Conservation (phyloP, 2,888 invertebrate genomes). For the Azorinus chamasolen region DNA sequence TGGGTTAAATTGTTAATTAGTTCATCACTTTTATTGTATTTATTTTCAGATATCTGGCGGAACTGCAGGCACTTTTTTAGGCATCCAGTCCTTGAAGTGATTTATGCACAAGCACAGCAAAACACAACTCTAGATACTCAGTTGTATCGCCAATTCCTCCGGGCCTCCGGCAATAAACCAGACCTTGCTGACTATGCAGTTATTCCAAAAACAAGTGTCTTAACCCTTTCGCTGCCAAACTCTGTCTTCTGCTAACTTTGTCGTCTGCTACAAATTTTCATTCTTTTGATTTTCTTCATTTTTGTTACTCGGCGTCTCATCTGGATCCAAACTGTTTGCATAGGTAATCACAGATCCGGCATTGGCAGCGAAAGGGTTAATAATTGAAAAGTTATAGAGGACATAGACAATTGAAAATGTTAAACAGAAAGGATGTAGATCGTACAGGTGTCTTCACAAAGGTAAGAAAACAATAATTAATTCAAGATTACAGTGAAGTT, state of each 20-base stretch:
- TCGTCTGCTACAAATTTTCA: too few relatives aligned
- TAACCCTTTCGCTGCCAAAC: constrained; percentile 86
- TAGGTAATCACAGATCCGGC: too few relatives aligned
- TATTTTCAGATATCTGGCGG: too few relatives aligned
- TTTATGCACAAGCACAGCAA: constrained; percentile 84
- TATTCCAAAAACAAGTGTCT: constrained; percentile 82
- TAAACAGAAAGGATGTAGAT: constrained; percentile 79
- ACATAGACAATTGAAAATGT: constrained; percentile 83
- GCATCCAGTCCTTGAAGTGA: too few relatives aligned
- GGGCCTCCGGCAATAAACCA: constrained; percentile 82
- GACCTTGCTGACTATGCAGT: constrained; percentile 81
- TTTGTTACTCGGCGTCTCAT: too few relatives aligned
- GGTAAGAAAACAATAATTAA: constrained; percentile 28
- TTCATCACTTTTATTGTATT: too few relatives aligned
- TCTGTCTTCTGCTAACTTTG: too few relatives aligned
- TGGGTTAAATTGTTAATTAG: too few relatives aligned
- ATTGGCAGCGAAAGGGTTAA: constrained; percentile 82
- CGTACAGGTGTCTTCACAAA: constrained; percentile 77
- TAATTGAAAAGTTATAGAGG: constrained; percentile 85
- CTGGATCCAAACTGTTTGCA: too few relatives aligned
- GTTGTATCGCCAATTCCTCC: constrained; percentile 85
- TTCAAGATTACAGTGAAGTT: too few relatives aligned
- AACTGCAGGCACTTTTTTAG: too few relatives aligned
- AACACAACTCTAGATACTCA: constrained; percentile 84
- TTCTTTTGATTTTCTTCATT: too few relatives aligned